phyloP scores from a whole-genome alignment of 1,140 invertebrate genomes.

The Lamellibrachia luymesi region DNA sequence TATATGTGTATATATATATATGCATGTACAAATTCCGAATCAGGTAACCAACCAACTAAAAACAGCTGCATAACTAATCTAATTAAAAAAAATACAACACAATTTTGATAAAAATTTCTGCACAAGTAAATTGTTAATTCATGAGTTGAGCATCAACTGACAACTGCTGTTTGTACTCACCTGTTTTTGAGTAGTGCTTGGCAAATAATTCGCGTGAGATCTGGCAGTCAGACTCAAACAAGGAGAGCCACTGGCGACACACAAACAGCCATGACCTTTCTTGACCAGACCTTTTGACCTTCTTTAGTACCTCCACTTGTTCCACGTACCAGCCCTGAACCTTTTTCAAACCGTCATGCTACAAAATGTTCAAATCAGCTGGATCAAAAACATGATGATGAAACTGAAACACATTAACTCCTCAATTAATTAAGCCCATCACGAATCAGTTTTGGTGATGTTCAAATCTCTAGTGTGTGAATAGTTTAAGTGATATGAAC shows the following conservation, averaged over 20 bases:
- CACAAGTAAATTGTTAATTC: neutral
- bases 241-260: slow-evolving; percentile 55
- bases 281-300: slow-evolving; percentile 34
- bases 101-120: neutral
- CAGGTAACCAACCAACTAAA: neutral
- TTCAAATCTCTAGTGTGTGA: too few relatives aligned
- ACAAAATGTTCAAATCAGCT: slow-evolving; percentile 21
- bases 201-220: slow-evolving; percentile 48
- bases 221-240: slow-evolving; percentile 51
- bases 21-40: neutral
- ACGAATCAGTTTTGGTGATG: too few relatives aligned
- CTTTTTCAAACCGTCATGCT: slow-evolving; percentile 52
- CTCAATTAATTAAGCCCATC: too few relatives aligned
- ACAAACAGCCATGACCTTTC: slow-evolving; percentile 53
- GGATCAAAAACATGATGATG: neutral
- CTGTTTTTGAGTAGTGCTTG: slow-evolving; percentile 46
- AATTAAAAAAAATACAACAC: neutral
- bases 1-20: neutral
- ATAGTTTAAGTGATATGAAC: too few relatives aligned
- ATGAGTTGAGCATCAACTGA: neutral
- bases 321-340: slow-evolving; percentile 56
- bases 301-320: slow-evolving; percentile 51
- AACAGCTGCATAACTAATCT: neutral
- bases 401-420: neutral
- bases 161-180: slow-evolving; percentile 27